A percentile compares a stretch with the other conserved stretches of the same genome.
Evolutionary conservation across 1,140 invertebrate genomes (phyloP).

Genomic region (Bombus vancouverensis): DNA sequence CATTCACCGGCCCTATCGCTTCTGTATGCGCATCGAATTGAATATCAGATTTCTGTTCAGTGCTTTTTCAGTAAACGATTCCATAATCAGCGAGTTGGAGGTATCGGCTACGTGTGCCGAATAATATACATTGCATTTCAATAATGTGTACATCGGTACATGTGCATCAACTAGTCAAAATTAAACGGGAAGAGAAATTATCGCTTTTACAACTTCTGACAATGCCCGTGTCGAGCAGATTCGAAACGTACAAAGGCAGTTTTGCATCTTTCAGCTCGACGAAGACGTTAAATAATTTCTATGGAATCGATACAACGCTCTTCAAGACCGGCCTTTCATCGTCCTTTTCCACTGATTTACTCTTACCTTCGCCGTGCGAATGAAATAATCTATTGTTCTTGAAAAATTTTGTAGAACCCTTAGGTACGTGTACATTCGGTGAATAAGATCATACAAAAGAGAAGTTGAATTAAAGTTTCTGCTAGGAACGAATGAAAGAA

Average conservation of each 20-base stretch:
- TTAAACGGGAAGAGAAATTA: slow-evolving; percentile 27
- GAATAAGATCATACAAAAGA: not conserved
- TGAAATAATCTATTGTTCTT: not conserved
- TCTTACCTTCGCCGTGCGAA: too few relatives aligned
- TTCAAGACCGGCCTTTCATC: not conserved
- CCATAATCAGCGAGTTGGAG: slow-evolving; percentile 17
- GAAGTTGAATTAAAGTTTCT: not conserved
- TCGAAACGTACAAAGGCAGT: not conserved
- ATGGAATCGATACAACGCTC: not conserved
- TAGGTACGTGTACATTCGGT: not conserved
- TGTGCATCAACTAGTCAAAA: not conserved
- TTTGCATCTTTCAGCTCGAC: not conserved
- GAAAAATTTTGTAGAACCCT: not conserved
- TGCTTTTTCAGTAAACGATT: slow-evolving; percentile 47
- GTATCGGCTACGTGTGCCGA: slow-evolving; percentile 38
- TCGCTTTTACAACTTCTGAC: slow-evolving; percentile 13
- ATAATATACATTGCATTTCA: slow-evolving; percentile 36
- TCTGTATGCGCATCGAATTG: slow-evolving; percentile 34
- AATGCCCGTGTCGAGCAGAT: not conserved
- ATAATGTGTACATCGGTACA: not conserved
- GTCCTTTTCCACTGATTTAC: not conserved
- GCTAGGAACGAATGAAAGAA: not conserved
- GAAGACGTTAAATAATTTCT: slow-evolving; percentile 13
- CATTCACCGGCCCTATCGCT: slow-evolving; percentile 10
- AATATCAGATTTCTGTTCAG: slow-evolving; percentile 40